A percentile compares a stretch with the other conserved stretches of the same genome.
These are phyloP conservation scores for Kryptolebias ocellatus DNA, from an alignment of 2,797 vertebrate species.

Conservation along the genomic window DNA sequence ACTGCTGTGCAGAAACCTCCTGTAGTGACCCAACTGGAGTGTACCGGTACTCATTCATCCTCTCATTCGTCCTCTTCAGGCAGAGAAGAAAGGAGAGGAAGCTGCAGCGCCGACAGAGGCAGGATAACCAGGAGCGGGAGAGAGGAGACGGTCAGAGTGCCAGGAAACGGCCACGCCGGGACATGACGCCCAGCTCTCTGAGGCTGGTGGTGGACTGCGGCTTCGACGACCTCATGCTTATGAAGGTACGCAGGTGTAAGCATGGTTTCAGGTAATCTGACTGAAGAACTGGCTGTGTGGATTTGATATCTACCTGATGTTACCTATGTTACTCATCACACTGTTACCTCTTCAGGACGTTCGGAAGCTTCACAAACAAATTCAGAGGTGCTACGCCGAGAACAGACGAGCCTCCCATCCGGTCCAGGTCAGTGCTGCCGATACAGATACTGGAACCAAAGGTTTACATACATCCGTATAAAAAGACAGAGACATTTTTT, in stretches of 20 bases:
- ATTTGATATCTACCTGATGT: background rate
- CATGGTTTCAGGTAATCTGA: background rate
- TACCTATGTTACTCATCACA: rapidly evolving
- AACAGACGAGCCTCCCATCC: conserved; percentile 90
- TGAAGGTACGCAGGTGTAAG: conserved; percentile 83
- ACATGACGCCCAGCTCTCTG: conserved; percentile 82
- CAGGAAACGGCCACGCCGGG: conserved; percentile 83
- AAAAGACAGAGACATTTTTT: too few species aligned
- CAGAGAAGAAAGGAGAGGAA: conserved; percentile 92
- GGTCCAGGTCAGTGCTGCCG: conserved; percentile 83
- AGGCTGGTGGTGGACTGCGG: conserved; percentile 94
- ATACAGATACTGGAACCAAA: rapidly evolving
- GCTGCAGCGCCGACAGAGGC: conserved; percentile 89
- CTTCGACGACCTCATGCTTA: conserved; percentile 91
- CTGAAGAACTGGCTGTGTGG: background rate
- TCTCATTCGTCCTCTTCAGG: conserved; percentile 79
- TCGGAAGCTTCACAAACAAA: conserved; percentile 97
- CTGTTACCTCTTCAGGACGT: conserved; percentile 84
- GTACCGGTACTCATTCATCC: too few species aligned
- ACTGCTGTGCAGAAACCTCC: too few species aligned
- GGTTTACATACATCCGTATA: too few species aligned
- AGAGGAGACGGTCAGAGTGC: conserved; percentile 47
- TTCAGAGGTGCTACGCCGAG: conserved; percentile 95
- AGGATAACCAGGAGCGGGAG: conserved; percentile 72
- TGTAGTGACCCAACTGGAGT: too few species aligned